Conservation (phyloP, 2,797 vertebrate species). For the Alectoris magna region DNA sequence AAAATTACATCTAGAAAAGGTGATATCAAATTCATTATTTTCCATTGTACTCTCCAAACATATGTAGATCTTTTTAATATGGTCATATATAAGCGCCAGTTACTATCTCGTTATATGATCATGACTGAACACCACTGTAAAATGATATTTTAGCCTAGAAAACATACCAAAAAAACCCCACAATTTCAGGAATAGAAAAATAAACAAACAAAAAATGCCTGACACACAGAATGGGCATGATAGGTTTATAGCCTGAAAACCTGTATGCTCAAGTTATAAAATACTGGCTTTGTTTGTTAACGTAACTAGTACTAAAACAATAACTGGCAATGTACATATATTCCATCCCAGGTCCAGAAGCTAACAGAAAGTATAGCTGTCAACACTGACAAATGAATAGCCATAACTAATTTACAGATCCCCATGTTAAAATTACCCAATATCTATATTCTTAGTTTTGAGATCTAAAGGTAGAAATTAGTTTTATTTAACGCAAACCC, state of each 20-base stretch:
- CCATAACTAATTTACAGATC: constrained; percentile 55
- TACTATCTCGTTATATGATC: constrained; percentile 72
- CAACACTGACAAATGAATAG: constrained; percentile 73
- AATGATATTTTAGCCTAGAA: constrained; percentile 58
- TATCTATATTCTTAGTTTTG: constrained; percentile 1
- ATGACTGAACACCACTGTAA: constrained; percentile 35
- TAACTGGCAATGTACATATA: constrained; percentile 34
- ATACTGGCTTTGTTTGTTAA: constrained; percentile 30
- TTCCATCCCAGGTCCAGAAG: constrained; percentile 56
- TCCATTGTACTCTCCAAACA: constrained; percentile 59
- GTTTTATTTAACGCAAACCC: neutral
- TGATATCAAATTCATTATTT: constrained; percentile 69
- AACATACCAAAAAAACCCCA: neutral
- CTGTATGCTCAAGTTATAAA: neutral
- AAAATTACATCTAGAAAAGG: constrained; percentile 70
- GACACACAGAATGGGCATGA: neutral
- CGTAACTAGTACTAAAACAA: constrained; percentile 34
- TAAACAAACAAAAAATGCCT: constrained; percentile 17
- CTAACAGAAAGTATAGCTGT: constrained; percentile 70
- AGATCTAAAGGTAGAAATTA: constrained; percentile 2
- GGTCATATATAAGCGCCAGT: constrained; percentile 71
- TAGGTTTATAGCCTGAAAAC: constrained; percentile 19
- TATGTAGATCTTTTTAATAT: constrained; percentile 73
- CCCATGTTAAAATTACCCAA: constrained; percentile 38
- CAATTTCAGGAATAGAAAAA: constrained; percentile 14